Evolutionary conservation across 2,113 vertebrate species (phyloP).

Genomic region (Bettongia penicillata): DNA sequence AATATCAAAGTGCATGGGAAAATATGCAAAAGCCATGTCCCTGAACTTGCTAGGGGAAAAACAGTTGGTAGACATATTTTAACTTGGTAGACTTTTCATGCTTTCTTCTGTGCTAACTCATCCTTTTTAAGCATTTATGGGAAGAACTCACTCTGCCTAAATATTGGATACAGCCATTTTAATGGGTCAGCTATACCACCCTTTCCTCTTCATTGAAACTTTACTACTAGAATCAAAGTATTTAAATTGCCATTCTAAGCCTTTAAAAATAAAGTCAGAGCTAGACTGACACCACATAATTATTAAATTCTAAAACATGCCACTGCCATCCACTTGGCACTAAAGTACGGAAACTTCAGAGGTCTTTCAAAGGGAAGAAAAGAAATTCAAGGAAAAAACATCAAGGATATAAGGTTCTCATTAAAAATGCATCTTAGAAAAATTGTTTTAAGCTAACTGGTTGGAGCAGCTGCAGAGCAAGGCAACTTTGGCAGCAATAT

Average conservation of each 20-base stretch:
- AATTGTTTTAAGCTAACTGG: constrained; percentile 47
- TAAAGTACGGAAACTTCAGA: constrained; percentile 46
- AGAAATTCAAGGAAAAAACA: constrained; percentile 31
- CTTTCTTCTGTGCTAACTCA: constrained; percentile 6
- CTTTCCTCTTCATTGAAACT: constrained; percentile 36
- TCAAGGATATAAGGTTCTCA: constrained; percentile 25
- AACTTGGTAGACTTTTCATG: neutral
- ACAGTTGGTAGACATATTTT: neutral
- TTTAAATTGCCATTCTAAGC: constrained; percentile 48
- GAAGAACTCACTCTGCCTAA: constrained; percentile 45
- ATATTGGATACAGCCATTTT: constrained; percentile 29
- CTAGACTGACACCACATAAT: constrained; percentile 3
- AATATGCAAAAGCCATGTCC: neutral
- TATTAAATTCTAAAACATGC: constrained; percentile 40
- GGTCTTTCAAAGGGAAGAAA: constrained; percentile 7
- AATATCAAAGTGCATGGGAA: neutral
- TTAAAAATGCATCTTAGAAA: constrained; percentile 68
- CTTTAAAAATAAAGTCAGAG: constrained; percentile 53
- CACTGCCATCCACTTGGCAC: constrained; percentile 36
- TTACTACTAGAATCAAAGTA: constrained; percentile 56
- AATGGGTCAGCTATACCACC: constrained; percentile 42
- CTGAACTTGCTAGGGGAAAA: neutral
- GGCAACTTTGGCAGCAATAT: constrained; percentile 14
- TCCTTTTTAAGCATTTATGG: neutral
- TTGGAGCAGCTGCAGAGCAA: neutral